These are phyloP conservation scores for Burhinus oedicnemus DNA, from an alignment of 2,113 vertebrate species.

Conservation along the genomic window DNA sequence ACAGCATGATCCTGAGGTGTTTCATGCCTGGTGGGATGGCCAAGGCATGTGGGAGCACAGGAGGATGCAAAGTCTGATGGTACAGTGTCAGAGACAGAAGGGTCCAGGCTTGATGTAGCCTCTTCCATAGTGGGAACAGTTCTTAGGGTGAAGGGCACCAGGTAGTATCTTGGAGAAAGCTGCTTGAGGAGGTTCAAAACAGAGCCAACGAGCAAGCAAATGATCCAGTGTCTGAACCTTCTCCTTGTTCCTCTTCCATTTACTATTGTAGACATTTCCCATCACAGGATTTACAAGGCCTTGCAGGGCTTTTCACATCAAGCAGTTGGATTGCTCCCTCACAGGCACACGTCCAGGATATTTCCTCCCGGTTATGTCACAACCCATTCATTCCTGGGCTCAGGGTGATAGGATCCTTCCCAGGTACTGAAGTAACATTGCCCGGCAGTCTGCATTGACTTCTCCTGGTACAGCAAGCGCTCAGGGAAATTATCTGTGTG, in stretches of 20 bases:
- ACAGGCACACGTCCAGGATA: neutral
- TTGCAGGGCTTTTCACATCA: neutral
- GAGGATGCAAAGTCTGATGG: neutral
- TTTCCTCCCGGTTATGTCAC: neutral
- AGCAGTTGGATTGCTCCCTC: neutral
- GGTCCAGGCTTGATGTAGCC: neutral
- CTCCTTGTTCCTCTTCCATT: neutral
- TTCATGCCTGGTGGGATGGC: neutral
- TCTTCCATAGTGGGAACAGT: neutral
- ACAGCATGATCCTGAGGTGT: neutral
- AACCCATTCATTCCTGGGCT: fast-evolving
- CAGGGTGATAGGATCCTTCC: neutral
- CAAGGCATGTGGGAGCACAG: neutral
- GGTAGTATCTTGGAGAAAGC: neutral
- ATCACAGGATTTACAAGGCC: neutral
- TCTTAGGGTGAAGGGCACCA: neutral
- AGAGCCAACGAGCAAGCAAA: neutral
- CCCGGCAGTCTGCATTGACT: neutral
- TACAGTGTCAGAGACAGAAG: neutral
- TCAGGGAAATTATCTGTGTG: neutral
- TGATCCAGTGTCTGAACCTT: neutral
- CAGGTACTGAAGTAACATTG: neutral
- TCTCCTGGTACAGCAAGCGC: neutral
- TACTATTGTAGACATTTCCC: neutral
- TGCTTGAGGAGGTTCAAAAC: neutral